Base-by-base conservation (phyloP, 1,140 invertebrate species). In the Drosophila chauvacae region DNA sequence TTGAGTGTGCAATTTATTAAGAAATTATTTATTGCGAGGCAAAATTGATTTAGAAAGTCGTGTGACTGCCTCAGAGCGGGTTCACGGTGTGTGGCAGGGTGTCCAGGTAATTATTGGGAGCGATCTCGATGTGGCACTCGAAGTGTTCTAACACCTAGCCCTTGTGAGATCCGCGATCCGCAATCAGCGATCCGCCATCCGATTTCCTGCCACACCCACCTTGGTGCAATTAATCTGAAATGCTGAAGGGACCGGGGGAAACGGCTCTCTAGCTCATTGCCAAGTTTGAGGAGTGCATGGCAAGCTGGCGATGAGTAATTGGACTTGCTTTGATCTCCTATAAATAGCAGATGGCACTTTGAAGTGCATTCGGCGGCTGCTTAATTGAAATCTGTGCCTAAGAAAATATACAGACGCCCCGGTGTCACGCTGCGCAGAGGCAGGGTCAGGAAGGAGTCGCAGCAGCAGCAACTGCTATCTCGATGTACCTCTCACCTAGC, bases 11-110 rank as follows among this genome's bases (percentile, higher is more conserved):
- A 86, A 86, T 86, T 86, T 86, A 86, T 86, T 87, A 87, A 87
- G 82, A 86, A 87, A 86, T 87, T 86, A 86, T 86, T 85, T 86
- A 86, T 85, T 85, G 81, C 77, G 53, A 47, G 61, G 42, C 74
- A 48, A 86, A 86, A 86, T 86, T 86, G 83, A 86, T 86, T 86
- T 86, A 64, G 82, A 86, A 86, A 86, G 82, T 81, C 83, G 83
- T 85, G 82, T 79, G 83, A 86, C 82, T 66, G 73, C 71, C 41
- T 53, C 45, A 30, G 35, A 44, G 30, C 18, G 48, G 18, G 57
- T 28, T 51, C 81, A 64, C 57, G 70, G 63, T 84, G 81, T 86
- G 81, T 85, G 81, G 82, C 82, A 78, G 59, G 23, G 57, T 37
- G 53, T 64, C 42, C 74, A 64, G 59, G 61, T 75, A 85, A 85